phyloP scores from a whole-genome alignment of 2,797 vertebrate genomes.

The Allobates femoralis region DNA sequence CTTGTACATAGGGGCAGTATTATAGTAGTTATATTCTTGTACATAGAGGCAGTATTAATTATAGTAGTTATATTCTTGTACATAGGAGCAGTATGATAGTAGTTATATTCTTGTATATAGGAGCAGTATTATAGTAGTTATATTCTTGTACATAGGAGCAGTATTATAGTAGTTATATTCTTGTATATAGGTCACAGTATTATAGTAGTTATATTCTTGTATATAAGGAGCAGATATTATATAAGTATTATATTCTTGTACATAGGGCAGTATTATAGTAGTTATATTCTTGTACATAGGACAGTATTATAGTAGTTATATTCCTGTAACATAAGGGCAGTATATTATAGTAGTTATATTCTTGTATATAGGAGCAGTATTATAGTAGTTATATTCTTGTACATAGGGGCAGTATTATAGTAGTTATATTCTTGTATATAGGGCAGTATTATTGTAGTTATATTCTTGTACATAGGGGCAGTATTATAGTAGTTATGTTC shows the following conservation, averaged over 20 bases:
- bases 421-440: slow-evolving; percentile 5
- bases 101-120: slow-evolving; percentile 4
- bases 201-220: slow-evolving; percentile 9
- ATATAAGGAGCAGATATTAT: background rate
- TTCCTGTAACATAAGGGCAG: background rate
- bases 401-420: too few relatives aligned
- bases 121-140: background rate
- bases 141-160: slow-evolving; percentile 5
- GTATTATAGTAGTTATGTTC: too few relatives aligned
- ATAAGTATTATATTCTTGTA: slow-evolving; percentile 5
- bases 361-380: background rate
- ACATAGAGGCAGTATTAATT: too few relatives aligned
- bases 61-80: too few relatives aligned
- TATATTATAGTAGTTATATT: slow-evolving; percentile 3
- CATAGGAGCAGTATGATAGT: too few relatives aligned
- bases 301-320: slow-evolving; percentile 1
- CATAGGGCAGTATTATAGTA: slow-evolving; percentile 2
- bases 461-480: background rate
- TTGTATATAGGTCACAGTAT: background rate
- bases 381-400: slow-evolving; percentile 11
- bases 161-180: slow-evolving; percentile 6
- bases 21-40: too few relatives aligned
- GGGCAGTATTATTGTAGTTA: slow-evolving; percentile 2
- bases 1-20: too few relatives aligned
- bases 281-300: slow-evolving; percentile 9